Base-by-base conservation (phyloP, 2,113 vertebrate genomes). In the Nothobranchius kuhntae region DNA sequence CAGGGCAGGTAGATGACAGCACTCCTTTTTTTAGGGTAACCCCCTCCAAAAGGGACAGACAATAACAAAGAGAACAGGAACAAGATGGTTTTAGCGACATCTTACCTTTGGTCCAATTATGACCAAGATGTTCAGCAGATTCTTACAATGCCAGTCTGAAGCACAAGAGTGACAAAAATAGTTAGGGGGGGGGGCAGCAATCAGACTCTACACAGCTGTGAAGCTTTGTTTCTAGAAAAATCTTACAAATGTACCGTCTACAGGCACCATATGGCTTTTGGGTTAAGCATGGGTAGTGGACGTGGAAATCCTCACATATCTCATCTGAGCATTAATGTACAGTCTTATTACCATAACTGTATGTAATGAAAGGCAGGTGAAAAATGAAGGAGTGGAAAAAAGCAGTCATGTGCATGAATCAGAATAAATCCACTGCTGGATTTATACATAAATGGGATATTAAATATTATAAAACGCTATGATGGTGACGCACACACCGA, bases 91-190 rank as follows among this genome's bases (percentile, higher is more conserved):
- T 17, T 35, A 50, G 38, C 35, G 17, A 46, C 9, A 48, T 48
- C 83, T 93, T 87, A 96, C 96, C 86, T 89, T 90, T 50, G 95
- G 95, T 46, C 95, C 96, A 61, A 97, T 93, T 64, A 97, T 95
- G 72, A 93, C 81, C 72, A 97, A 85, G n/a, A 93, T 81, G 71
- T 95, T 93, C 13, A 73, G 81, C 2, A 92, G 91, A 71, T 96
- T 91, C 68, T 91, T 84, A 55, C 77, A 69, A 70, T 96, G 95
- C 95, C 95, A 96, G 1, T 93, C 95, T 97, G 84, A 79, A 92
- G 53, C 9, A n/a, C 2, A 44, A 9, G 1, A 40, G 17, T 14
- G 48, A 71, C 13, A 63, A 52, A 50, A 56, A 42, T 4, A 26
- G 42, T 14, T 47, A 44, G 58, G 12, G 47, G 30, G 57, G 14